Evolutionary conservation across 2,888 invertebrate genomes (phyloP), one percentile per base, ranked within the genome.

Genomic region (Drosophila histrio): DNA sequence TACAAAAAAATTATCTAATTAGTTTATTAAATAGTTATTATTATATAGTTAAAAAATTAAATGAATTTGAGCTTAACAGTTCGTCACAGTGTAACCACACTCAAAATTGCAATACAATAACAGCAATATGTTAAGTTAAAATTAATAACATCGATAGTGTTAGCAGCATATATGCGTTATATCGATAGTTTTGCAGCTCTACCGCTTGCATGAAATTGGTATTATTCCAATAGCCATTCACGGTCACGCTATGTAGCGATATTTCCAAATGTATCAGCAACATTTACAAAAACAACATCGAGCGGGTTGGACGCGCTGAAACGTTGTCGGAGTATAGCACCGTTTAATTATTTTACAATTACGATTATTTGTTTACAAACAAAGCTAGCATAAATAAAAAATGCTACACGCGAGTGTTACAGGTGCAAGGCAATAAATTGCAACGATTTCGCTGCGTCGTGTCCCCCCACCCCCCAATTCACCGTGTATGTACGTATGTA

Each of bases 281-380:
- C 73, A 69, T 68, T 64, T 68, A 75, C 76, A 74, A 75, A 66
- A 77, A 75, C 72, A 75, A 77, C 56, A 34, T 49, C 59, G 67
- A 75, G 71, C 74, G 74, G 72, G 50, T 74, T 49, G 38, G 75
- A 72, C 77, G 75, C 64, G 69, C 68, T 61, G 24, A 32, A 65
- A 61, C 72, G 72, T 62, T 76, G 50, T 38, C 77, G 77, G 69
- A 72, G 19, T 44, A 52, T 53, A 65, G 4, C 26, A 57, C 59
- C 62, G 76, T 76, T 72, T 49, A 76, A 72, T 75, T 75, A 77
- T 76, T 76, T 76, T 72, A 61, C 57, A 69, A 46, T 76, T 77
- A 75, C 77, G 72, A 60, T 74, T 69, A 75, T 75, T 75, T 75
- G 77, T 75, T 75, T 72, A 77, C 72, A 72, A 75, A 72, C 76